phyloP scores from a whole-genome alignment of 2,113 vertebrate species.

The Platysternon megacephalum region DNA sequence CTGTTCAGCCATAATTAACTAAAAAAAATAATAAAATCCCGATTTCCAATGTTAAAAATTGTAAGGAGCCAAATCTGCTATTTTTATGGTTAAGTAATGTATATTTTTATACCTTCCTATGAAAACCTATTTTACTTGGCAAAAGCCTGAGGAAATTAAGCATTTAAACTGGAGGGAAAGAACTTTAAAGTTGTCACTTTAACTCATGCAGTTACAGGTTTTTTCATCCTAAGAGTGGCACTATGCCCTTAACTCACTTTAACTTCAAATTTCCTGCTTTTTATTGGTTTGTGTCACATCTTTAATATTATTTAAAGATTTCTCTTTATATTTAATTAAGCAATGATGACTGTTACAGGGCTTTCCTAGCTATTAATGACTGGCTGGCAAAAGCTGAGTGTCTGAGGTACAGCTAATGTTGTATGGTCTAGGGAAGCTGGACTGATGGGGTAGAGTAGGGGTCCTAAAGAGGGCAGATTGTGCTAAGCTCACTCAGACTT shows the following conservation, averaged over 20 bases:
- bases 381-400: background rate
- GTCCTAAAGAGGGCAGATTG: background rate
- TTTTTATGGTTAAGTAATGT: background rate
- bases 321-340: constrained; percentile 20
- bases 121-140: background rate
- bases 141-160: background rate
- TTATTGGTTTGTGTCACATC: background rate
- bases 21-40: background rate
- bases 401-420: background rate
- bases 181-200: background rate
- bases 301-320: constrained; percentile 25
- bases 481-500: no score
- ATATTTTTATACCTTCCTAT: background rate
- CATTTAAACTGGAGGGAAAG: background rate
- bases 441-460: background rate
- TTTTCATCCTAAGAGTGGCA: background rate
- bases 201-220: background rate
- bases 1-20: background rate
- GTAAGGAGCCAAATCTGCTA: accelerated
- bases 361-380: background rate
- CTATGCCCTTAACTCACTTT: background rate
- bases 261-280: background rate
- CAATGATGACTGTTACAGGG: background rate
- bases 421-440: background rate
- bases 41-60: background rate